Base-by-base conservation (phyloP, 1,140 invertebrate species). In the Sweltsa coloradensis region DNA sequence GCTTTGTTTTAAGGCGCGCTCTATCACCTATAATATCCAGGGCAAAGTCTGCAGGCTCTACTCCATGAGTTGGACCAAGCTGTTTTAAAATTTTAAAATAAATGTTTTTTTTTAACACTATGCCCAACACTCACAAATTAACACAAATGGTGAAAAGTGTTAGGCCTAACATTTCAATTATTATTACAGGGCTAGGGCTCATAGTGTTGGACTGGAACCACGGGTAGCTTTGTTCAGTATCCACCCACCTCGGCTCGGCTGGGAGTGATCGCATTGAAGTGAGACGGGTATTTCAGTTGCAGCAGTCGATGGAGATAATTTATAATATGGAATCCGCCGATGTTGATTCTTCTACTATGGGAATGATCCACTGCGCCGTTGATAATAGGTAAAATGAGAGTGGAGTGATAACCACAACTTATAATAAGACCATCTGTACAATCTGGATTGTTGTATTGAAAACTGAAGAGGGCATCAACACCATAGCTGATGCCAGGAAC, bases 241-340 rank as follows among this genome's bases (percentile, higher is more conserved):
- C 53, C 43, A 39, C 53, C 51, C 65, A 81, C 80, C 68, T 95
- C 91, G 41, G 84, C 85, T 54, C 89, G 74, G 51, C 81, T 88
- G 53, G 84, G 75, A 3, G 89, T 90, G 45, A 96, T 85, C 4
- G 85, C 79, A 62, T 83, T 84, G 0, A 86, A 73, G 69, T 95
- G 91, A 2, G 83, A 82, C 3, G 92, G 90, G 69, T 96, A 95
- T 64, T 95, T 96, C 16, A 97, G 69, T 64, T 96, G 91, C 14
- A 96, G 69, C n/a, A 94, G 65, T 53, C 89, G 76, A 57, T 94
- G 90, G 61, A 97, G 72, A 62, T 89, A 94, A 13, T 70, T 76
- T 37, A 82, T 82, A 46, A 95, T 76, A 64, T 94, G 88, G 60
- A 74, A 83, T 7, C 91, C 91, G 41, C 93, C 77, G 47, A 92